Evolutionary conservation across 2,797 vertebrate species (phyloP), one percentile per base, ranked within the genome.

Genomic region (Naso thynnoides): DNA sequence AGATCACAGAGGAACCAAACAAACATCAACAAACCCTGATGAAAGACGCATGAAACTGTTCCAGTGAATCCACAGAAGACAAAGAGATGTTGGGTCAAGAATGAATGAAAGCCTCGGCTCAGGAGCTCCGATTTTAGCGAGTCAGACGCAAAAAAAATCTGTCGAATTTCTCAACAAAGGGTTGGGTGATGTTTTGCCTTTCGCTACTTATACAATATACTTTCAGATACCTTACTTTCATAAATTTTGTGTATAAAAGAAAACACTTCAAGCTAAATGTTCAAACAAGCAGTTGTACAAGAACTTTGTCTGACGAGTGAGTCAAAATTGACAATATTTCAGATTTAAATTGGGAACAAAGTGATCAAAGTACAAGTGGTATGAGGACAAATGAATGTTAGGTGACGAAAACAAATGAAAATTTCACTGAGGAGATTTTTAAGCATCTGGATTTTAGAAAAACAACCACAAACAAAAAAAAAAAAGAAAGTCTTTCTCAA

Each of bases 1-100:
- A 7, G 21, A 57, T 49, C 36, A 39, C 36, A 33, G 45, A 27
- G 52, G 55, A 42, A 55, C n/a, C 38, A 33, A 68, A 72, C 47
- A 49, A 62, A 64, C 42, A 53, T 3, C 39, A 38, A 36, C 57
- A 59, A 56, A 62, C 11, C 47, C 21, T 6, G 55, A 62, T 23
- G 52, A 55, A n/a, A 53, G 68, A 69, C n/a, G 36, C 48, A 57
- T 60, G 50, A 69, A 59, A 60, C 14, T 45, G 52, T 49, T 16
- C 33, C 6, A 15, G 10, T 6, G 26, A 23, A 54, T 6, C 29
- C 64, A 47, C 18, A 44, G 1, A 64, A 47, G 19, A 76, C 58
- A 29, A 18, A 65, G 45, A 79, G 39, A 68, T 42, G 58, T 24
- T 38, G 58, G 21, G 42, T 29, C 8, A 48, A 27, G 27, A 47